Evolutionary conservation across 2,797 vertebrate species (phyloP), one percentile per base, ranked within the genome.

Genomic region (Capromys pilorides): DNA sequence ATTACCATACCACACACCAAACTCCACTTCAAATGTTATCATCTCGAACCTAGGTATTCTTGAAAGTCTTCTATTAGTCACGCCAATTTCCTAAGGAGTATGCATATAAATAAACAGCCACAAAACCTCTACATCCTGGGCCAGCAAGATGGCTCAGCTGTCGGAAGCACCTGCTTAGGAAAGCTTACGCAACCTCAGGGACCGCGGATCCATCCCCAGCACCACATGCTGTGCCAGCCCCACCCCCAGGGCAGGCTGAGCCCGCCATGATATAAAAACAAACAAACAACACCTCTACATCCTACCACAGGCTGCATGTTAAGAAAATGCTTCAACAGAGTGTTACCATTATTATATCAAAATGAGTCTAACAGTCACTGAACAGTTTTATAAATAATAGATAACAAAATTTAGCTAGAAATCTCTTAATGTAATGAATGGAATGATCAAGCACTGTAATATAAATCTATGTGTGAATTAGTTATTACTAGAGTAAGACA

Each of bases 21-120:
- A 92, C 67, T 75, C 22, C 41, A 62, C 22, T 86, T 90, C 59
- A 22, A 45, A 62, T 45, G 79, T 81, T 81, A 69, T 80, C 45
- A 54, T 21, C 39, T 69, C 88, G 14, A 85, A 91, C 54, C 22
- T 22, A 14, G 59, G 19, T 71, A 86, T 73, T n/a, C 13, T 51
- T 89, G 19, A 71, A 90, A 86, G 10, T 80, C 64, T 95, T 67
- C 86, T 79, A n/a, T 64, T 86, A 91, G 81, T 91, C 49, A 90
- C 33, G 91, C 49, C 64, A 77, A 64, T 33, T 78, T 41, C 16
- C 79, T 91, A 93, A 26, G 57, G 16, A 31, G 39, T 14, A 66
- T 16, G 39, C 13, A 51, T 31, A 22, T 59, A 83, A 62, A 31
- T 67, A 45, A 33, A 67, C 39, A n/a, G n/a, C 6, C 57, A 49